phyloP scores from a whole-genome alignment of 1,140 invertebrate species.

The Lucilia sericata region DNA sequence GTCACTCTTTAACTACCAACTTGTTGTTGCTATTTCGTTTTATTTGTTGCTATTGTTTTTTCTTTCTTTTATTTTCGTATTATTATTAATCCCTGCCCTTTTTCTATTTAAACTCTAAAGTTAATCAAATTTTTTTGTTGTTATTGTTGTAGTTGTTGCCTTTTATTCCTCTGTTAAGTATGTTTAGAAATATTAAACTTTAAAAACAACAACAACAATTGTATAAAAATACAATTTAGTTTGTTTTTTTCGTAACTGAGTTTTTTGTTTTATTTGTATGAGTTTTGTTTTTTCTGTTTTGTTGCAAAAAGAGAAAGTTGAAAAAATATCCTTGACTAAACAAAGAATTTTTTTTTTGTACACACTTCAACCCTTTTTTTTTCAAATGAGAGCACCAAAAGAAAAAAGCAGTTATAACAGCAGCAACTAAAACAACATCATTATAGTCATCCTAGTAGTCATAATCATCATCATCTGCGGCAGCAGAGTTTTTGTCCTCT shows the following conservation, averaged over 20 bases:
- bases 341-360: background rate
- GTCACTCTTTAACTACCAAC: background rate
- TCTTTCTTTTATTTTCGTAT: too few relatives aligned
- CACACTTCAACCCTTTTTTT: background rate
- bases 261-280: too few relatives aligned
- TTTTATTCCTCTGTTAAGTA: background rate
- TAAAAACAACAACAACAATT: background rate
- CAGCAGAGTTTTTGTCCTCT: background rate
- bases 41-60: too few relatives aligned
- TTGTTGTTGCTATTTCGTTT: background rate
- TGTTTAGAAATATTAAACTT: background rate
- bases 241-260: too few relatives aligned
- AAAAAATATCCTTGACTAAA: background rate
- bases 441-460: background rate
- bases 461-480: background rate
- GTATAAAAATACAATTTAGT: too few relatives aligned
- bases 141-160: background rate
- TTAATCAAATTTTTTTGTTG: constrained; percentile 9
- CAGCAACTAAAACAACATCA: background rate
- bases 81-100: background rate
- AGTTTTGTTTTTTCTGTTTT: too few relatives aligned
- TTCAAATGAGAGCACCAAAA: background rate
- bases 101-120: background rate
- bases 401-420: background rate
- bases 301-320: too few relatives aligned